Evolutionary conservation across 2,113 vertebrate genomes (phyloP).

Genomic region (Pangasianodon hypophthalmus): DNA sequence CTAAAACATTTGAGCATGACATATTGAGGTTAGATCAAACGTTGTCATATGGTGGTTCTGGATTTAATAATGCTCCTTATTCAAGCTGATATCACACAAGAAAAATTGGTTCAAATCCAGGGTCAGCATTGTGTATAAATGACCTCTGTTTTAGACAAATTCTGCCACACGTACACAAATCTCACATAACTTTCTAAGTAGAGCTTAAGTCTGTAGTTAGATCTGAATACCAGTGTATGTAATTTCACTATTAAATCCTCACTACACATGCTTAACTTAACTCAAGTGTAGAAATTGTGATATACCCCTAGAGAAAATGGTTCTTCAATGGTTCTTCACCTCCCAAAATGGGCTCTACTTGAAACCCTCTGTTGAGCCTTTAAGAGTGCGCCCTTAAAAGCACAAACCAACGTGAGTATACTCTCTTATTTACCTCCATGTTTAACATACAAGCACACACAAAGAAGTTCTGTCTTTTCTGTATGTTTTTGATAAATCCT

Average conservation of each 20-base stretch:
- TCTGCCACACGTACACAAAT: too few relatives aligned
- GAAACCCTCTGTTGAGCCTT: not conserved
- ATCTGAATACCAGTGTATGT: too few relatives aligned
- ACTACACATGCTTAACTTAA: too few relatives aligned
- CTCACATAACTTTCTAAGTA: too few relatives aligned
- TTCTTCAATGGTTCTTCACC: not conserved
- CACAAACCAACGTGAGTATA: not conserved
- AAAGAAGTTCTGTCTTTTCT: not conserved
- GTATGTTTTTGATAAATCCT: conserved; percentile 55
- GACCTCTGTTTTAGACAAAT: not conserved
- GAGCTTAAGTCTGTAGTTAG: too few relatives aligned
- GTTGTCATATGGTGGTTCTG: not conserved
- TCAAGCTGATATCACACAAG: not conserved
- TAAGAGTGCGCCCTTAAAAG: not conserved
- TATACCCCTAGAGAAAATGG: too few relatives aligned
- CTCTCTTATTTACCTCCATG: not conserved
- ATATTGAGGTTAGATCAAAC: not conserved
- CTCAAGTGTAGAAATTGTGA: not conserved
- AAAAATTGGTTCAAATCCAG: not conserved
- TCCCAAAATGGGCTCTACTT: not conserved
- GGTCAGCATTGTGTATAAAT: not conserved
- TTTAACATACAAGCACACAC: not conserved
- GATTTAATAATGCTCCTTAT: not conserved
- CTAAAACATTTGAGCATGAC: not conserved
- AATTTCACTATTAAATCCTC: too few relatives aligned